These are phyloP conservation scores for Dallia pectoralis DNA, from an alignment of 2,797 vertebrate genomes.

Conservation along the genomic window DNA sequence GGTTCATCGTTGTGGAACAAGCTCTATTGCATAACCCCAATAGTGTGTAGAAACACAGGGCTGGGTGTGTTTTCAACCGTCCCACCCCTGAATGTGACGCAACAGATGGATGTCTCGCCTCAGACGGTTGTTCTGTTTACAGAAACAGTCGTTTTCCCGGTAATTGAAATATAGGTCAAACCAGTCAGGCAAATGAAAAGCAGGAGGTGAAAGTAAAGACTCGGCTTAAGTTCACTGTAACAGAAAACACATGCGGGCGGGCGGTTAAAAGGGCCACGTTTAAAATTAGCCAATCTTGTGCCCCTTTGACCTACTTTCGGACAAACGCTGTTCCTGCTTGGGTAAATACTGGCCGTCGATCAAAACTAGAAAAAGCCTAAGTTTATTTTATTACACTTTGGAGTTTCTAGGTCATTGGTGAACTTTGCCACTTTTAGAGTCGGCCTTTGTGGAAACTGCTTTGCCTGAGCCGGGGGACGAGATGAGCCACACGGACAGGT, in stretches of 20 bases:
- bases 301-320: not conserved
- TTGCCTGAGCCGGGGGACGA: not conserved
- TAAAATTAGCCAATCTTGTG: not conserved
- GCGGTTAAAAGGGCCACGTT: not conserved
- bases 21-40: constrained; percentile 48
- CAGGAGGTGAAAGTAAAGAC: constrained; percentile 37
- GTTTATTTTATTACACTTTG: too few relatives aligned
- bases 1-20: constrained; percentile 4
- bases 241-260: not conserved
- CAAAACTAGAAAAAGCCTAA: not conserved
- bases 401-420: not conserved
- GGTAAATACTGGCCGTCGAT: not conserved
- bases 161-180: constrained; percentile 69
- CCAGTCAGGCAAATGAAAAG: constrained; percentile 45
- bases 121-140: constrained; percentile 62
- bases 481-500: not conserved
- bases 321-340: not conserved
- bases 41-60: constrained; percentile 23
- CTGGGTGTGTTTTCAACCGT: constrained; percentile 21
- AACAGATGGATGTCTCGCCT: constrained; percentile 41
- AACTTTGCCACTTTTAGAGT: not conserved
- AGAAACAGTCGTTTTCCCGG: constrained; percentile 43
- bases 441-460: not conserved
- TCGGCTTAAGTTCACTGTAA: constrained; percentile 19
- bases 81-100: constrained; percentile 60